A percentile compares a stretch with the other conserved stretches of the same genome.
Conservation (phyloP, 2,888 invertebrate species). For the Spisula subtruncata region DNA sequence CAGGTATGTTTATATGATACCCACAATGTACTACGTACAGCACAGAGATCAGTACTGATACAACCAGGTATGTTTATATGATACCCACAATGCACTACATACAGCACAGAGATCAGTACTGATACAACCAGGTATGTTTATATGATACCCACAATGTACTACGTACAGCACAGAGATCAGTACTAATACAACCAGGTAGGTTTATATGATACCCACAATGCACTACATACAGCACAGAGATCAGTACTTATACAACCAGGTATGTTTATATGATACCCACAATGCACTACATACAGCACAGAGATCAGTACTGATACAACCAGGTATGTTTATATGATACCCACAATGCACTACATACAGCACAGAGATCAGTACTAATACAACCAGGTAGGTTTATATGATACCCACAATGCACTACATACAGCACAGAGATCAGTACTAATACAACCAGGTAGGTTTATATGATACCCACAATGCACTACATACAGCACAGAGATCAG, state of each 20-base stretch:
- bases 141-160: conserved; percentile 73
- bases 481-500: conserved; percentile 91
- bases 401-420: conserved; percentile 73
- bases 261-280: conserved; percentile 51
- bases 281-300: conserved; percentile 89
- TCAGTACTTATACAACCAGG: conserved; percentile 92
- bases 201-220: conserved; percentile 69
- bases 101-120: conserved; percentile 93
- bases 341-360: conserved; percentile 87
- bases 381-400: too few species aligned
- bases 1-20: too few species aligned
- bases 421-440: conserved; percentile 93
- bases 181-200: conserved; percentile 92
- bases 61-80: too few species aligned
- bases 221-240: conserved; percentile 90
- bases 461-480: conserved; percentile 73
- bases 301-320: conserved; percentile 92
- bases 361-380: conserved; percentile 92
- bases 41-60: conserved; percentile 92
- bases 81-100: conserved; percentile 73
- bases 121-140: too few species aligned
- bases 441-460: too few species aligned
- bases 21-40: conserved; percentile 87
- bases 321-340: too few species aligned
- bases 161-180: conserved; percentile 91